Evolutionary conservation across 1,140 invertebrate genomes (phyloP), one percentile per base, ranked within the genome.

Genomic region (Oncopodura yosiiana): DNA sequence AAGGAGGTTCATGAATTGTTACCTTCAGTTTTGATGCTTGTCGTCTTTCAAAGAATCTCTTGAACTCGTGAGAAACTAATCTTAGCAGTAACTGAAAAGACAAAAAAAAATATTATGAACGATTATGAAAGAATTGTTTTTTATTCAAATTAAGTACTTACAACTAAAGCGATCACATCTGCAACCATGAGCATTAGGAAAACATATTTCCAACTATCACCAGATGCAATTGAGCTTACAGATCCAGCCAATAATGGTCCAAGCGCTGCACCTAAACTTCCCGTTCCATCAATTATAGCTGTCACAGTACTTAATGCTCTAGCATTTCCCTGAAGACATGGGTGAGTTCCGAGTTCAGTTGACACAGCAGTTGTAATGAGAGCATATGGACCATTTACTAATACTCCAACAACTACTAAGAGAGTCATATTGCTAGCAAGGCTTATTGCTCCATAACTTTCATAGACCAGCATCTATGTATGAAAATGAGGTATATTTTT

Each of bases 311-410:
- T 91, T 39, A 97, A 69, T 11, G 93, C 93, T 71, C 86, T 88
- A 0, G 87, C 74, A 73, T 91, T 90, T 1, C 85, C 85, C 49
- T 81, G 77, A 36, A 96, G 73, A 56, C 81, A 84, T 53, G 81
- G 77, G 74, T 95, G 91, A 1, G 87, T 87, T 60, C 91, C 93
- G 1, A 96, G 73, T 69, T 96, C 92, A 11, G 93, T 88, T 44
- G 90, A 92, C 38, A 97, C 91, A 1, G 91, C 90, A 6, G 94
- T 96, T 12, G 93, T 96, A 66, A 97, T 96, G 18, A 97, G 73
- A 21, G 90, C 87, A 71, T 96, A 96, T 1, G 93, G 93, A 2
- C 91, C 93, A 72, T 96, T 96, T 0, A 96, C 91, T 34, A 95
- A 72, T 54, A 84, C 67, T 19, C 93, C 93, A 53, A 81, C 80